These are phyloP conservation scores for Penaeus indicus DNA, from an alignment of 1,140 invertebrate genomes.

Conservation along the genomic window DNA sequence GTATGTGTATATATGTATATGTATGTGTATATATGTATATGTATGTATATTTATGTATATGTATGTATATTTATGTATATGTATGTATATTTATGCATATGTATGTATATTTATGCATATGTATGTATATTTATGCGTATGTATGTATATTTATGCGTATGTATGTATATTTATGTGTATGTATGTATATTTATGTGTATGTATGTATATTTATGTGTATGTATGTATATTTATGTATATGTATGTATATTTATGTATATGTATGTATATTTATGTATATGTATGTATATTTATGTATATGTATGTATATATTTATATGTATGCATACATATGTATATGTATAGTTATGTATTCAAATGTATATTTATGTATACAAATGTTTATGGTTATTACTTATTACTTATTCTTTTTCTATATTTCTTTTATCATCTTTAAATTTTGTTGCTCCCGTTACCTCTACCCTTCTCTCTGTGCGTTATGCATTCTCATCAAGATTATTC, in stretches of 20 bases:
- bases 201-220: not conserved
- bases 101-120: slow-evolving; percentile 6
- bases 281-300: slow-evolving; percentile 6
- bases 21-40: slow-evolving; percentile 28
- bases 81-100: not conserved
- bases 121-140: not conserved
- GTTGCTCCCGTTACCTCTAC: too few relatives aligned
- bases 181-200: slow-evolving; percentile 1
- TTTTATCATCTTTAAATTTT: not conserved
- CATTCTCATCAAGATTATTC: too few relatives aligned
- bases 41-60: slow-evolving; percentile 13
- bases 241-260: not conserved
- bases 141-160: too few relatives aligned
- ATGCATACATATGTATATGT: not conserved
- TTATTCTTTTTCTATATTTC: not conserved
- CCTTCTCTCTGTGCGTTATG: too few relatives aligned
- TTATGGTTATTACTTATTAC: not conserved
- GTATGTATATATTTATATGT: not conserved
- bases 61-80: slow-evolving; percentile 5
- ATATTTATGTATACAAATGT: not conserved
- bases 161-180: not conserved
- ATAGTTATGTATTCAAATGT: not conserved
- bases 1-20: slow-evolving; percentile 33
- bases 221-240: not conserved
- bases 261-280: not conserved